A percentile compares a stretch with the other conserved stretches of the same genome.
phyloP scores from a whole-genome alignment of 1,140 invertebrate species.

The Bombus ignitus region DNA sequence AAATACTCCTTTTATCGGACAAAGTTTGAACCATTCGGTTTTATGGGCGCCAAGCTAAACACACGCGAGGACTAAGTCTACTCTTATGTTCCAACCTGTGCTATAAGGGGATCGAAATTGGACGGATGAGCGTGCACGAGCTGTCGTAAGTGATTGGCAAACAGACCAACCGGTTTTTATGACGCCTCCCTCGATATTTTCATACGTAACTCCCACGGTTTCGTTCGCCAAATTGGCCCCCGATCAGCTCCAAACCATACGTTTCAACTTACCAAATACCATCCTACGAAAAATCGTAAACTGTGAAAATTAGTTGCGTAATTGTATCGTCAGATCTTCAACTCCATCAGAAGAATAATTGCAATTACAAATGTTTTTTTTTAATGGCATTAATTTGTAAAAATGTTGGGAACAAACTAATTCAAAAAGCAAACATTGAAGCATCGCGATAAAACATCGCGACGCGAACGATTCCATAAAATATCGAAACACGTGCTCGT shows the following conservation, averaged over 20 bases:
- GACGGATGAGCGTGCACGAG: constrained; percentile 63
- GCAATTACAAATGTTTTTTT: too few relatives aligned
- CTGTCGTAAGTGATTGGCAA: constrained; percentile 78
- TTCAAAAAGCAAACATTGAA: not conserved
- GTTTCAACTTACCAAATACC: too few relatives aligned
- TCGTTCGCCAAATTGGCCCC: constrained; percentile 30
- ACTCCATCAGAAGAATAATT: not conserved
- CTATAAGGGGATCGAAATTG: constrained; percentile 59
- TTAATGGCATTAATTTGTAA: not conserved
- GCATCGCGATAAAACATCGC: not conserved
- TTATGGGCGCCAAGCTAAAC: constrained; percentile 77
- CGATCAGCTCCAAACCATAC: constrained; percentile 17
- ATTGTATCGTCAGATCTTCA: not conserved
- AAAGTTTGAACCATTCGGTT: constrained; percentile 79
- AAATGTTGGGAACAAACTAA: not conserved
- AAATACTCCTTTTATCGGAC: constrained; percentile 73
- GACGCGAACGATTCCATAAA: not conserved
- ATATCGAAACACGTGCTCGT: constrained; percentile 29
- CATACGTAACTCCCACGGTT: constrained; percentile 16
- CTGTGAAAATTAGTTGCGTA: not conserved
- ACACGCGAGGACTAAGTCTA: constrained; percentile 70
- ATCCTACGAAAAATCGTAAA: constrained; percentile 28
- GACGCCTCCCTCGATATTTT: constrained; percentile 40
- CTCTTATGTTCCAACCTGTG: constrained; percentile 56
- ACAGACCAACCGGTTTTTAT: constrained; percentile 68